A percentile compares a stretch with the other conserved stretches of the same genome.
phyloP scores from a whole-genome alignment of 2,888 invertebrate genomes.

The Cryptocheilus praepositus region DNA sequence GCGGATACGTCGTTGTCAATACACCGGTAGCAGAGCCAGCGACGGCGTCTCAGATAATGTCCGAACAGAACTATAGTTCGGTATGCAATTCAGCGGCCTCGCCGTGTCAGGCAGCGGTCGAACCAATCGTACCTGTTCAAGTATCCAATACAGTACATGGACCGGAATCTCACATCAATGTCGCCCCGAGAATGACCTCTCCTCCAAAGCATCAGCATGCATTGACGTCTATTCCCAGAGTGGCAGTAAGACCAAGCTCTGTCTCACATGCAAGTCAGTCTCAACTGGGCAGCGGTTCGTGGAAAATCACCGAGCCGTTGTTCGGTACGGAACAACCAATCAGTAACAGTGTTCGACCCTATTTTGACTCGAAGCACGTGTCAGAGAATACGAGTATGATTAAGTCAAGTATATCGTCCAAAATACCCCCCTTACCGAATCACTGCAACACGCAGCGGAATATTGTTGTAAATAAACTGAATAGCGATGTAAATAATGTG shows the following conservation, averaged over 20 bases:
- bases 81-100: conserved; percentile 53
- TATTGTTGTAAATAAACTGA: conserved; percentile 60
- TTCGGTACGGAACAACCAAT: conserved; percentile 63
- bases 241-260: conserved; percentile 69
- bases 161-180: conserved; percentile 35
- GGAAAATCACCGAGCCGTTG: conserved; percentile 64
- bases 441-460: conserved; percentile 65
- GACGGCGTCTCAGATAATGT: conserved; percentile 46
- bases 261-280: conserved; percentile 52
- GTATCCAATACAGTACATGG: conserved; percentile 45
- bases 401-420: conserved; percentile 68
- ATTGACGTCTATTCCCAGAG: conserved; percentile 65
- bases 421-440: conserved; percentile 64
- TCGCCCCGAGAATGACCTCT: conserved; percentile 41
- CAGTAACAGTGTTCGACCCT: conserved; percentile 64
- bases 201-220: conserved; percentile 55
- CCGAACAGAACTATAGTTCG: conserved; percentile 51
- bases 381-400: conserved; percentile 72
- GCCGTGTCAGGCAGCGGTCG: conserved; percentile 46
- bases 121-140: conserved; percentile 52
- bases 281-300: conserved; percentile 52
- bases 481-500: conserved; percentile 61
- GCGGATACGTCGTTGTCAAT: conserved; percentile 67
- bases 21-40: conserved; percentile 55
- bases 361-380: conserved; percentile 70